A percentile compares a stretch with the other conserved stretches of the same genome.
Evolutionary conservation across 1,140 invertebrate species (phyloP).

Genomic region (Euschistus heros): DNA sequence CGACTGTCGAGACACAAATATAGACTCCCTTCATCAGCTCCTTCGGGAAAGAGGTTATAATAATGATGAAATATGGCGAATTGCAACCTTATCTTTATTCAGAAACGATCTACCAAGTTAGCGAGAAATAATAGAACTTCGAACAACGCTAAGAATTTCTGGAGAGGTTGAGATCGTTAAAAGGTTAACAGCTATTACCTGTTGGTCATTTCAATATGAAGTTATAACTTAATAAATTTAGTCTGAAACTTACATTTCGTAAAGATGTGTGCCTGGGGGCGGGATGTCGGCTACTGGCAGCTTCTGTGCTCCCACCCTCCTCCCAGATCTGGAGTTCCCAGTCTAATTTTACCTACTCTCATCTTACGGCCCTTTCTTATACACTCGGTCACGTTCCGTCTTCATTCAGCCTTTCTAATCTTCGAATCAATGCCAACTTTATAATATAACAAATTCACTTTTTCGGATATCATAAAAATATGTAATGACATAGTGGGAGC

Average conservation of each 20-base stretch:
- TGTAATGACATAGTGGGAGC: too few relatives aligned
- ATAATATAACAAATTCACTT: background rate
- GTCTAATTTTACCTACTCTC: slow-evolving; percentile 4
- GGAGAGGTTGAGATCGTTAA: background rate
- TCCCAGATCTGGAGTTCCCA: background rate
- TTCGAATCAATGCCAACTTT: background rate
- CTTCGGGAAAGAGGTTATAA: too few relatives aligned
- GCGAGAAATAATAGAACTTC: background rate
- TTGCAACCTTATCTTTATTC: background rate
- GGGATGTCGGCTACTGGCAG: slow-evolving; percentile 1
- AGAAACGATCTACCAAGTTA: background rate
- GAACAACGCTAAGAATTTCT: background rate
- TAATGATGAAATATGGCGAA: too few relatives aligned
- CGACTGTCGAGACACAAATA: too few relatives aligned
- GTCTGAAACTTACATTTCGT: background rate
- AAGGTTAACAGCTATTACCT: background rate
- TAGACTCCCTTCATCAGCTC: too few relatives aligned
- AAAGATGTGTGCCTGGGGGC: background rate
- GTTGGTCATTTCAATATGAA: background rate
- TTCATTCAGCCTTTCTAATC: slow-evolving; percentile 1
- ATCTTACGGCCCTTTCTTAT: slow-evolving; percentile 6
- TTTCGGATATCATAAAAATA: background rate
- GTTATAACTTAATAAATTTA: background rate
- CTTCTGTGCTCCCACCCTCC: background rate
- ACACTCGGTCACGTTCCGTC: background rate